phyloP scores from a whole-genome alignment of 2,888 invertebrate species.

The Corbicula japonica region DNA sequence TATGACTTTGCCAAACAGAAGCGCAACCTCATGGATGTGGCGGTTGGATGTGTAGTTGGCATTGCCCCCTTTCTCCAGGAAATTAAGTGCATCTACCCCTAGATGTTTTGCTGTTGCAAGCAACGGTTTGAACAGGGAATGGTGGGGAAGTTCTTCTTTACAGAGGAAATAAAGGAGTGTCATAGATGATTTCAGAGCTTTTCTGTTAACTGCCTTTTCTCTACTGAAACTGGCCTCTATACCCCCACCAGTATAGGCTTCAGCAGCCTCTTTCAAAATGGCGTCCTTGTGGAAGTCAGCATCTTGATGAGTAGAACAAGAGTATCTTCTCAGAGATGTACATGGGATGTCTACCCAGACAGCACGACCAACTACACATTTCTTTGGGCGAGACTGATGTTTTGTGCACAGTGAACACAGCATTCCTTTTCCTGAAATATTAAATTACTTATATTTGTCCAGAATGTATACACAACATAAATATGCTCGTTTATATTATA shows the following conservation, averaged over 20 bases:
- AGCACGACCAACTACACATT: neutral
- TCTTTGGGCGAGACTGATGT: no score
- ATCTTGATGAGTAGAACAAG: neutral
- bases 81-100: constrained; percentile 30
- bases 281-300: constrained; percentile 11
- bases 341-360: constrained; percentile 6
- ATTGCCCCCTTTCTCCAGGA: constrained; percentile 40
- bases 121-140: constrained; percentile 21
- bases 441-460: no score
- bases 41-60: constrained; percentile 50
- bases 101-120: constrained; percentile 23
- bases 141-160: constrained; percentile 41
- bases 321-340: neutral
- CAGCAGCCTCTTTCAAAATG: neutral
- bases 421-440: no score
- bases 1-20: constrained; percentile 9
- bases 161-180: constrained; percentile 17
- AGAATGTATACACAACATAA: no score
- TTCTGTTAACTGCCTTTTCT: constrained; percentile 1
- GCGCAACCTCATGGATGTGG: constrained; percentile 32
- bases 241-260: constrained; percentile 7
- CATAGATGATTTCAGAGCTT: constrained; percentile 17
- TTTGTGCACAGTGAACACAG: no score
- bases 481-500: no score
- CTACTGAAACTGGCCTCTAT: constrained; percentile 14